Base-by-base conservation (phyloP, 2,888 invertebrate species). In the Pseudanteris insignis region DNA sequence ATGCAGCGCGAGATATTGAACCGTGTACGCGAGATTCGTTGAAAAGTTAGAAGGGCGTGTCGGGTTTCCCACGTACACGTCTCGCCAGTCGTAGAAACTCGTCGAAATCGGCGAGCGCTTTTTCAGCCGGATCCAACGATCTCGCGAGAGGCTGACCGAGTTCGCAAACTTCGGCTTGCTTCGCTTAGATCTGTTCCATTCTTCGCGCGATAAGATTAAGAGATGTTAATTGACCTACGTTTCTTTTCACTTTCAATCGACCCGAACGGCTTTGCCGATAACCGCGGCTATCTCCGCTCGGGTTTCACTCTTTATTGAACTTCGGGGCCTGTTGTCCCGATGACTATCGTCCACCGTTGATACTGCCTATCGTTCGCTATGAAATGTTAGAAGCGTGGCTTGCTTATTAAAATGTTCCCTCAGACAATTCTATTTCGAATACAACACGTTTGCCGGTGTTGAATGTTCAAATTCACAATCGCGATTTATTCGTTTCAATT, bases 41-140 rank as follows among this genome's bases (percentile, higher is more conserved):
- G 37, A 54, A 48, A 48, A 43, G 54, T 48, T 21, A 54, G 48
- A 61, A 61, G 61, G 60, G 60, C 53, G 60, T 54, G 60, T 48
- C 54, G 36, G 44, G 61, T 61, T 61, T 61, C 61, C 54, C 61
- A 61, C 61, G 61, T 54, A 40, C 12, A 43, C 47, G 53, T 54
- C 59, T 51, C 29, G 15, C 51, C 15, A 51, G 34, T 30, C 50
- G 50, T 46, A 51, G 53, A 44, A 54, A 60, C 60, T 60, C 59
- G 37, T 48, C 32, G 48, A 4, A 34, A 51, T 43, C 51, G 30
- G 7, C 29, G 28, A 36, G 14, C 18, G 12, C 59, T 29, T 47
- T n/a, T 53, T 38, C 54, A 36, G 36, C 33, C 54, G 60, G 51
- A 47, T 54, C 44, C 34, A 32, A 40, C 34, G 32, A 58, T 37